A percentile compares a stretch with the other conserved stretches of the same genome.
Evolutionary conservation across 2,888 invertebrate genomes (phyloP).

Genomic region (Pegoplata infirma): DNA sequence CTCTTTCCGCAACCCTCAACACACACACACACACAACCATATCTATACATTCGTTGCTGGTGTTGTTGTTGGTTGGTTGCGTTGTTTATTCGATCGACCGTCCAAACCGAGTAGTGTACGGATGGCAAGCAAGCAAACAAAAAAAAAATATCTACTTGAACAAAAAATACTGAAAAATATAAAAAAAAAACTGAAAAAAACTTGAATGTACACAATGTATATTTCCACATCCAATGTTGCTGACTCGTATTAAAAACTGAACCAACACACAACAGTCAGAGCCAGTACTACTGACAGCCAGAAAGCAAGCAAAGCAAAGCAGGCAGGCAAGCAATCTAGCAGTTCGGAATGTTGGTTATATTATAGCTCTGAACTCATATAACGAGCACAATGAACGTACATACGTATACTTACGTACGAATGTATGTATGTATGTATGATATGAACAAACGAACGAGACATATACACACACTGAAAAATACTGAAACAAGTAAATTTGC

Average conservation of each 20-base stretch:
- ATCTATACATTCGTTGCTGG: slow-evolving; percentile 32
- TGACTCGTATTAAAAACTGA: slow-evolving; percentile 67
- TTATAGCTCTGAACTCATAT: slow-evolving; percentile 61
- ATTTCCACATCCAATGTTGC: slow-evolving; percentile 69
- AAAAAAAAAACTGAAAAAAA: slow-evolving; percentile 36
- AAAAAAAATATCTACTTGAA: slow-evolving; percentile 58
- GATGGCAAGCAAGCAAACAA: slow-evolving; percentile 37
- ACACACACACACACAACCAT: slow-evolving; percentile 37
- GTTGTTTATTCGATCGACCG: slow-evolving; percentile 60
- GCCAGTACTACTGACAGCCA: slow-evolving; percentile 40
- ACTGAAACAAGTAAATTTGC: slow-evolving; percentile 47
- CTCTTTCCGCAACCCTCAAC: slow-evolving; percentile 46
- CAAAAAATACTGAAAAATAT: slow-evolving; percentile 38
- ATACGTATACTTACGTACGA: too few species aligned
- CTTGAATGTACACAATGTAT: slow-evolving; percentile 61
- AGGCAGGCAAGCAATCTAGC: too few species aligned
- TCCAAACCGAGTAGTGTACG: slow-evolving; percentile 48
- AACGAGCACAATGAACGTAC: slow-evolving; percentile 63
- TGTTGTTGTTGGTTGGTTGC: slow-evolving; percentile 55
- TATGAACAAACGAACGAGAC: slow-evolving; percentile 46
- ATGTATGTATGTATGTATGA: slow-evolving; percentile 35
- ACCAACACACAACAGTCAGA: slow-evolving; percentile 64
- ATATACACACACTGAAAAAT: slow-evolving; percentile 54
- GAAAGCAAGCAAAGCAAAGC: too few species aligned
- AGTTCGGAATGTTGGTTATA: slow-evolving; percentile 62